These are phyloP conservation scores for Gymnogyps californianus DNA, from an alignment of 2,113 vertebrate genomes.

Conservation along the genomic window DNA sequence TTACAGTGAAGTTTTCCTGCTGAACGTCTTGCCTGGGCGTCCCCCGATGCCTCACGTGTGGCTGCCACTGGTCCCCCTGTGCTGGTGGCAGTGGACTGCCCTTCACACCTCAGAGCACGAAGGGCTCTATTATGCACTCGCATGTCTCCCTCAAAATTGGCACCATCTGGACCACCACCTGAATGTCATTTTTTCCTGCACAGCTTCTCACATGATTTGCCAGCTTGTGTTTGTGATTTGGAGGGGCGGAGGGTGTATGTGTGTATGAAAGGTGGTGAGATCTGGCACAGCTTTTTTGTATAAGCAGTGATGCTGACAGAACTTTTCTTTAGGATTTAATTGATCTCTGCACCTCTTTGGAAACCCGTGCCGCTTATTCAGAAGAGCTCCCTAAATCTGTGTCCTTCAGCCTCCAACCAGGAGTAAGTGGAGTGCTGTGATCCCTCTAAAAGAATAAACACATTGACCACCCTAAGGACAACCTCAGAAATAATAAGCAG, in stretches of 20 bases:
- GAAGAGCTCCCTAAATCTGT: background rate
- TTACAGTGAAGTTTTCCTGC: background rate
- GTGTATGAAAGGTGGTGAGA: conserved; percentile 5
- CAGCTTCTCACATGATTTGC: conserved; percentile 49
- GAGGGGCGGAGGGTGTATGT: background rate
- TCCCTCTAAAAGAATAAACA: background rate
- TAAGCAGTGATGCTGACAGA: background rate
- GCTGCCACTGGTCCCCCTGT: background rate
- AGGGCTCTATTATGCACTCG: conserved; percentile 29
- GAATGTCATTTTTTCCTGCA: conserved; percentile 55
- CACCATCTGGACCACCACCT: conserved; percentile 76
- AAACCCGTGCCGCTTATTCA: background rate
- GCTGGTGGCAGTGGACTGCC: conserved; percentile 7
- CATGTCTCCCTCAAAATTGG: conserved; percentile 61
- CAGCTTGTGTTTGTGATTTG: conserved; percentile 52
- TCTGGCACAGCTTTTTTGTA: conserved; percentile 42
- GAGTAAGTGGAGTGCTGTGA: background rate
- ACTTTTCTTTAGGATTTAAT: conserved; percentile 22
- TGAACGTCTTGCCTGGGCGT: background rate
- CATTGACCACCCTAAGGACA: background rate
- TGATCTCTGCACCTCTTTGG: background rate
- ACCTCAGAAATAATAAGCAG: background rate
- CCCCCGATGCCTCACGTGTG: background rate
- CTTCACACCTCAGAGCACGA: conserved; percentile 47
- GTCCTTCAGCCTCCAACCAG: background rate